Evolutionary conservation across 2,113 vertebrate species (phyloP), one percentile per base, ranked within the genome.

Genomic region (Meles meles): DNA sequence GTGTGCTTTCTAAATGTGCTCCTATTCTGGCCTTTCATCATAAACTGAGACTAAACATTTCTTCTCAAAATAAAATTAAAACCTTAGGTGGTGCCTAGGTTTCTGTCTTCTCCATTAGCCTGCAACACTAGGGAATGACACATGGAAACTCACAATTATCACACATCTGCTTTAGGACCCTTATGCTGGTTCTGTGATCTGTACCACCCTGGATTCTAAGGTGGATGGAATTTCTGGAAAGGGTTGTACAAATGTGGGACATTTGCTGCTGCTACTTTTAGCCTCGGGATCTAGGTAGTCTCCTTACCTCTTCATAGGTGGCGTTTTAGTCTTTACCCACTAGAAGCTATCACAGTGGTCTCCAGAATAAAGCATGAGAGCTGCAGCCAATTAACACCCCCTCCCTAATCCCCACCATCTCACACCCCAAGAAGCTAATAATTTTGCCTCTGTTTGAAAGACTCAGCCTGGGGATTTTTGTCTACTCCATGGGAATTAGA

Each of bases 41-140:
- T 82, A 63, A 93, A 92, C 61, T 5, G 69, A 93, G 57, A 74
- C 63, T 83, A 71, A 94, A 72, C 34, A 61, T 80, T 61, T 79
- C 79, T 86, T 69, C 59, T 89, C 25, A 49, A 37, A 74, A 69
- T 77, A 42, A 94, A 94, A 86, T 74, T 14, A 87, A 93, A 96
- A 57, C 52, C 49, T 61, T 61, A 59, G 90, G 37, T 25, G 69
- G 88, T 9, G 37, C 63, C 34, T 5, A 31, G 12, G 88, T 93
- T 93, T 88, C 37, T 86, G 59, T 29, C 21, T 92, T 77, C 63
- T 65, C 6, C 0, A 29, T 63, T 37, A 42, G 2, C 49, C 9
- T 67, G 23, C 52, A 65, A 8, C 31, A 15, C 2, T n/a, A 57
- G 71, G 34, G 52, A 84, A 23, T 5, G 0, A 37, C 11, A 79